Conservation (phyloP, 2,113 vertebrate genomes). For the Echinops telfairi region DNA sequence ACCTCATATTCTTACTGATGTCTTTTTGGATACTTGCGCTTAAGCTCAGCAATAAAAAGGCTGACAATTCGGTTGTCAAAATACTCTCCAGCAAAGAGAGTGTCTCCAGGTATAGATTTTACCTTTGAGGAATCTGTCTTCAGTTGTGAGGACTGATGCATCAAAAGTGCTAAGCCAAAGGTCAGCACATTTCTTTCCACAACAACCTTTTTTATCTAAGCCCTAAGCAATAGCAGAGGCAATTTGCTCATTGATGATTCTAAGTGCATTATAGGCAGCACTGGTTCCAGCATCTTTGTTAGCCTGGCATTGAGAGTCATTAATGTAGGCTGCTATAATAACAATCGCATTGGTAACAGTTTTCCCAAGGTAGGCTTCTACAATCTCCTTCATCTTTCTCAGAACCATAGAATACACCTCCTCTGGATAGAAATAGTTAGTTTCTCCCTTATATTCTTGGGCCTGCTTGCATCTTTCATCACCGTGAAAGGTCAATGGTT, state of each 20-base stretch:
- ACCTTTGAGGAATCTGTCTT: slow-evolving; percentile 94
- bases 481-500: slow-evolving; percentile 93
- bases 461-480: slow-evolving; percentile 90
- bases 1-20: slow-evolving; percentile 93
- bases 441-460: slow-evolving; percentile 92
- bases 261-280: slow-evolving; percentile 89
- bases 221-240: slow-evolving; percentile 92
- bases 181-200: slow-evolving; percentile 95
- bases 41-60: slow-evolving; percentile 94
- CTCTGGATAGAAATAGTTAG: slow-evolving; percentile 91
- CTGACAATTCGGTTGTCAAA: slow-evolving; percentile 94
- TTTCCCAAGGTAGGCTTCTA: slow-evolving; percentile 92
- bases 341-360: slow-evolving; percentile 91
- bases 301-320: slow-evolving; percentile 90
- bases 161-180: slow-evolving; percentile 96
- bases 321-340: slow-evolving; percentile 91
- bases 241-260: slow-evolving; percentile 91
- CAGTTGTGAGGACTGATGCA: slow-evolving; percentile 94
- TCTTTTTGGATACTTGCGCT: slow-evolving; percentile 94
- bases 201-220: slow-evolving; percentile 91
- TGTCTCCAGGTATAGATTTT: slow-evolving; percentile 93
- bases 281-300: slow-evolving; percentile 92
- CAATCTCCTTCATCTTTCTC: slow-evolving; percentile 93
- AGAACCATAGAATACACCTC: slow-evolving; percentile 93
- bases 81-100: slow-evolving; percentile 93